These are phyloP conservation scores for Latrodectus elegans DNA, from an alignment of 2,888 invertebrate genomes.

Conservation along the genomic window DNA sequence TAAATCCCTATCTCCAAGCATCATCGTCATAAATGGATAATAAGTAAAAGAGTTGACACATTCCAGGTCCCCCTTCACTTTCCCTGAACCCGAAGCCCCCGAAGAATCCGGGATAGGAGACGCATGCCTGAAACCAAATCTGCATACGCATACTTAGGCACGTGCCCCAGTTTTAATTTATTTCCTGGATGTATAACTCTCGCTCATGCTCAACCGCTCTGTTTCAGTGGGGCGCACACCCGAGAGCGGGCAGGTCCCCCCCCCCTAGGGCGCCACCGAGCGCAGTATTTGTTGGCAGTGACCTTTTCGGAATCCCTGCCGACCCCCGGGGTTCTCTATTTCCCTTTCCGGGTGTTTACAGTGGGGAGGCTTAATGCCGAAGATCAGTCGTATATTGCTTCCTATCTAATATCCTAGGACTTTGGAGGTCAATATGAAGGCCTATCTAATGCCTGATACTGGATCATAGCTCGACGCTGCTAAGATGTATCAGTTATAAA, in stretches of 20 bases:
- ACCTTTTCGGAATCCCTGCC: conserved; percentile 51
- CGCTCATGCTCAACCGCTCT: background rate
- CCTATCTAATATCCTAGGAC: conserved; percentile 32
- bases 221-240: conserved; percentile 17
- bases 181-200: conserved; percentile 27
- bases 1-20: too few species aligned
- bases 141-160: conserved; percentile 46
- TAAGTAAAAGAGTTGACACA: background rate
- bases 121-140: conserved; percentile 10
- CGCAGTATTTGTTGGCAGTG: conserved; percentile 54
- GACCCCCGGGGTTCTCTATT: conserved; percentile 32
- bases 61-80: background rate
- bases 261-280: conserved; percentile 19
- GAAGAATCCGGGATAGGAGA: background rate
- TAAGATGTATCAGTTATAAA: background rate
- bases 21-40: background rate
- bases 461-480: conserved; percentile 17
- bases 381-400: conserved; percentile 49
- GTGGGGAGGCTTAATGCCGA: conserved; percentile 58
- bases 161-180: conserved; percentile 60
- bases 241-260: conserved; percentile 3
- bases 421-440: conserved; percentile 62
- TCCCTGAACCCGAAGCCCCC: background rate
- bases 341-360: conserved; percentile 61
- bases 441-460: conserved; percentile 52